phyloP scores from a whole-genome alignment of 2,797 vertebrate species.

The Gorsachius magnificus region DNA sequence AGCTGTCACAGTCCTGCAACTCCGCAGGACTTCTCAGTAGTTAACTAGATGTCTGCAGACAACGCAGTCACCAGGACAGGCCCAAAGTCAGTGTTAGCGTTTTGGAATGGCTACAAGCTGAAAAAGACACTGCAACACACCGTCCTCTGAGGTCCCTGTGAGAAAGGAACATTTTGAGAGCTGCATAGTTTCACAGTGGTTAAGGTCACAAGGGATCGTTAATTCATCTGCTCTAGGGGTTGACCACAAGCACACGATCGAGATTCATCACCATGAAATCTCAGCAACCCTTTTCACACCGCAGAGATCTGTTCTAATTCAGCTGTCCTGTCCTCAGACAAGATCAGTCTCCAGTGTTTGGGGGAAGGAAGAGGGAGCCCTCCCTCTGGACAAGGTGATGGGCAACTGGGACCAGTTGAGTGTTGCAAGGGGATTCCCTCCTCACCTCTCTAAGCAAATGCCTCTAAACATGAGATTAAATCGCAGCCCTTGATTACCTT shows the following conservation, averaged over 20 bases:
- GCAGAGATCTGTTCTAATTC: background rate
- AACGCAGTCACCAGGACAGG: background rate
- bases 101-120: background rate
- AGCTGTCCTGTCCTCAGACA: background rate
- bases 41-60: background rate
- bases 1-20: background rate
- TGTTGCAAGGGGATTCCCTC: background rate
- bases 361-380: background rate
- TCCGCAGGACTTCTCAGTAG: background rate
- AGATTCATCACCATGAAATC: background rate
- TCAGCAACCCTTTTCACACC: background rate
- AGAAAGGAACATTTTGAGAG: background rate
- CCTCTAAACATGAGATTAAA: background rate
- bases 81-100: background rate
- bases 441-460: background rate
- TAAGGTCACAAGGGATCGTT: background rate
- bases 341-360: background rate
- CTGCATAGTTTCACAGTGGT: background rate
- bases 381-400: background rate
- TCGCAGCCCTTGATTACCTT: background rate
- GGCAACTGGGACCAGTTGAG: background rate
- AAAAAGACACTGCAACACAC: background rate
- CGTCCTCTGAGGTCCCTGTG: background rate
- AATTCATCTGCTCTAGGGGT: background rate
- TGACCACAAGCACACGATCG: accelerated